A percentile compares a stretch with the other conserved stretches of the same genome.
These are phyloP conservation scores for Euphonia xanthogaster DNA, from an alignment of 2,797 vertebrate species.

Conservation along the genomic window DNA sequence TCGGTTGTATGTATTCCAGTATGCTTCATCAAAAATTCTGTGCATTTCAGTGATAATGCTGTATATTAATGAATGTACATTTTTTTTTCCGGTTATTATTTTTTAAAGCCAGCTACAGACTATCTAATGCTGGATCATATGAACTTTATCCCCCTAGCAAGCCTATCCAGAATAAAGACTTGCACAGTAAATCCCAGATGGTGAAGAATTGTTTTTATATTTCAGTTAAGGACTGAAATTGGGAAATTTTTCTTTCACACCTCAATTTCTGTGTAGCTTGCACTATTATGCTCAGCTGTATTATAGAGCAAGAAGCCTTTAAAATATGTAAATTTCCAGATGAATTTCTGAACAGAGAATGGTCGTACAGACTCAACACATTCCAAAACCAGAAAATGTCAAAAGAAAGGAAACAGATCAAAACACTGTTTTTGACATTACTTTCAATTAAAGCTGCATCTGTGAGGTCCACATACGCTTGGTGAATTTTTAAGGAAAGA, in stretches of 20 bases:
- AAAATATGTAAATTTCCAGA: constrained; percentile 61
- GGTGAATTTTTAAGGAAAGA: constrained; percentile 63
- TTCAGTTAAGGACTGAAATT: constrained; percentile 46
- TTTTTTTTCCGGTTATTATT: not conserved
- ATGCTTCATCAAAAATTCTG: not conserved
- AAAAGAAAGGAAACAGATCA: constrained; percentile 64
- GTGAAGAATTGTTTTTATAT: constrained; percentile 55
- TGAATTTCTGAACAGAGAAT: constrained; percentile 54
- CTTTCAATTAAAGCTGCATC: constrained; percentile 72
- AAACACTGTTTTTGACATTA: constrained; percentile 65
- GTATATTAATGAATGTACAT: not conserved
- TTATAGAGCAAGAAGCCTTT: constrained; percentile 47
- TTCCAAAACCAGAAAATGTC: constrained; percentile 56
- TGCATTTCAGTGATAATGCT: not conserved
- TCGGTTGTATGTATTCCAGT: not conserved
- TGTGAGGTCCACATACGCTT: constrained; percentile 53
- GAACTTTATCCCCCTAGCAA: constrained; percentile 44
- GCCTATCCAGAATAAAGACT: constrained; percentile 10
- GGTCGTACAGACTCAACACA: constrained; percentile 56
- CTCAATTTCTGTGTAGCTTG: constrained; percentile 56
- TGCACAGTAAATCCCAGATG: constrained; percentile 38
- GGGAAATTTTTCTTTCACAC: constrained; percentile 56
- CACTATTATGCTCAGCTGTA: constrained; percentile 46
- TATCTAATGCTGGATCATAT: not conserved
- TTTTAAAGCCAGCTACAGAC: not conserved